Conservation (phyloP, 2,888 invertebrate species). For the Rotaria magnacalcarata region DNA sequence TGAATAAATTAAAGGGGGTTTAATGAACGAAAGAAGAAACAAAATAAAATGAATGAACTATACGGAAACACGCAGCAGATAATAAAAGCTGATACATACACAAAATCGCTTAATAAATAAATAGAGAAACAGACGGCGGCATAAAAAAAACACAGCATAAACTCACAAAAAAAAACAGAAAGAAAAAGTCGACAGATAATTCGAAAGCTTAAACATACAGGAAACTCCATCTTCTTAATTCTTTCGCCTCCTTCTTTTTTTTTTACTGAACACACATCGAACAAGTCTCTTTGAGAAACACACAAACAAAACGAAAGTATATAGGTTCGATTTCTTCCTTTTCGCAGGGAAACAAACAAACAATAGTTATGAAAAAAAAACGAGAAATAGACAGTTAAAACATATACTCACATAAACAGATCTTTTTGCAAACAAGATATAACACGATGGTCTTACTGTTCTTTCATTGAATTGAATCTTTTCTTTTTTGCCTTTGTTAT, state of each 20-base stretch:
- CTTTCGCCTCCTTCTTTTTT: background rate
- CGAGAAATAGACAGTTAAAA: slow-evolving; percentile 25
- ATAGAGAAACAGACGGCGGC: slow-evolving; percentile 6
- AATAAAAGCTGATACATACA: slow-evolving; percentile 29
- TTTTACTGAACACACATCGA: slow-evolving; percentile 16
- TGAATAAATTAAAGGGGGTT: slow-evolving; percentile 6
- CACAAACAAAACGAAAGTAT: background rate
- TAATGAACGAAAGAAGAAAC: background rate
- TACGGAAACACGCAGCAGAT: slow-evolving; percentile 4
- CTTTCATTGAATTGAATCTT: background rate
- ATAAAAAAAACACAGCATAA: slow-evolving; percentile 28
- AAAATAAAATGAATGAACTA: slow-evolving; percentile 31
- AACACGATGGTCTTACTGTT: slow-evolving; percentile 9
- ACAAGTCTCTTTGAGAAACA: background rate
- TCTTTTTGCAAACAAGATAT: background rate
- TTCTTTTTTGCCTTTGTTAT: background rate
- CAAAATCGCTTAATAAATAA: slow-evolving; percentile 26
- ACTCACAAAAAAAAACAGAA: background rate
- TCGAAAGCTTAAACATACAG: slow-evolving; percentile 1
- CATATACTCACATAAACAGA: slow-evolving; percentile 27
- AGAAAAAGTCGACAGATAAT: slow-evolving; percentile 23
- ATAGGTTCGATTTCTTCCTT: slow-evolving; percentile 3
- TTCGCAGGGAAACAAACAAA: background rate
- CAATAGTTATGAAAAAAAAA: background rate
- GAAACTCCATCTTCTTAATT: background rate